Evolutionary conservation across 2,797 vertebrate species (phyloP), one percentile per base, ranked within the genome.

Genomic region (Steatocranus sp.): DNA sequence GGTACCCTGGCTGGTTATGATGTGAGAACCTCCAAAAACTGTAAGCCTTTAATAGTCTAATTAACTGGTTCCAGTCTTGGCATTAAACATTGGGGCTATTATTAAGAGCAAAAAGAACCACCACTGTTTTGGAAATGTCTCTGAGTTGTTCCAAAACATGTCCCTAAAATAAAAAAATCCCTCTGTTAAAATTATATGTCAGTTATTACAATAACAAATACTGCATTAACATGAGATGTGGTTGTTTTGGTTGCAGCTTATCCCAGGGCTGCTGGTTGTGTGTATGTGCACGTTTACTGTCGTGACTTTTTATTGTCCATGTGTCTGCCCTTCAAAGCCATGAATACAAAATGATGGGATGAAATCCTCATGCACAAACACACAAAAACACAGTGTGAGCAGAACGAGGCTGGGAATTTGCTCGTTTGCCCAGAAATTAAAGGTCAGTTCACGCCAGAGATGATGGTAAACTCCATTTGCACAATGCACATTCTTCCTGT

Each of bases 251-350:
- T 75, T 27, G 23, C 46, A 34, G 79, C 38, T 23, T 43, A 2
- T 58, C 51, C 14, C 12, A 3, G 5, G 46, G 18, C n/a, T 25
- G 54, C 12, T 4, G 18, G 3, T 15, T 73, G 30, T 32, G 43
- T 43, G 8, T 78, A 74, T 75, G 17, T 53, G 80, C 43, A 48
- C 1, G 2, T 3, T 48, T 73, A 48, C 43, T 1, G 12, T 41
- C 0, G 5, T 41, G 61, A 25, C 61, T 70, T 43, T 46, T 46
- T 27, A 70, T 46, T 12, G 25, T 12, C 41, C 25, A 0, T 73
- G 68, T 76, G n/a, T 17, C 83, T 85, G 56, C 78, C 27, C 8
- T 48, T 17, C 17, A 73, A 25, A 56, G 6, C 11, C 43, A 41
- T 74, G n/a, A 78, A 80, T 41, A 70, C 38, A 75, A 30, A 61